Evolutionary conservation across 2,797 vertebrate species (phyloP).

Genomic region (Staurois parvus): DNA sequence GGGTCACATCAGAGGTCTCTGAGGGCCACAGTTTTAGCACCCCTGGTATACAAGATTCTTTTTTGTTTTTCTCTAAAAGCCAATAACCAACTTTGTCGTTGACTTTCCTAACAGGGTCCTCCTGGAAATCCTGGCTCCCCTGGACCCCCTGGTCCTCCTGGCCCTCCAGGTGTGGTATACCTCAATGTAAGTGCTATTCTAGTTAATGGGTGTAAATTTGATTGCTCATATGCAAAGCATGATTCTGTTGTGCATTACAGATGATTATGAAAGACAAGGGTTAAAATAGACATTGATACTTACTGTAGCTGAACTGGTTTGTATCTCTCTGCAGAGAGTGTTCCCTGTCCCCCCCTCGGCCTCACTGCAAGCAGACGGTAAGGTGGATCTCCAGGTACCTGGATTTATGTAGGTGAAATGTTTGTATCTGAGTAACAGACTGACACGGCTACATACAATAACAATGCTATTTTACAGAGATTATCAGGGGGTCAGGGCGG

Average conservation of each 20-base stretch:
- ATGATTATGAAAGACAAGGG: not conserved
- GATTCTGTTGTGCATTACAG: slow-evolving; percentile 1
- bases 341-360: slow-evolving; percentile 59
- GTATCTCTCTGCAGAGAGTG: slow-evolving; percentile 68
- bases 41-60: too few species aligned
- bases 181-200: slow-evolving; percentile 67
- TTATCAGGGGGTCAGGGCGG: too few species aligned
- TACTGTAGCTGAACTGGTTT: not conserved
- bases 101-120: slow-evolving; percentile 60
- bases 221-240: not conserved
- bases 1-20: too few species aligned
- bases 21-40: too few species aligned
- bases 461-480: too few species aligned
- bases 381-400: slow-evolving; percentile 41
- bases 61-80: not conserved
- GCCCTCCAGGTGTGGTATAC: slow-evolving; percentile 71
- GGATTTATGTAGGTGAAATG: not conserved
- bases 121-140: slow-evolving; percentile 65
- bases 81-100: not conserved
- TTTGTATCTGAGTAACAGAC: not conserved
- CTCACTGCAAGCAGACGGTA: slow-evolving; percentile 70
- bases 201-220: fast-evolving
- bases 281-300: not conserved
- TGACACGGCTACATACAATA: too few species aligned
- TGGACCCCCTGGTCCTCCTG: slow-evolving; percentile 64